phyloP scores from a whole-genome alignment of 1,140 invertebrate species.

The Dufourea novaeangliae region DNA sequence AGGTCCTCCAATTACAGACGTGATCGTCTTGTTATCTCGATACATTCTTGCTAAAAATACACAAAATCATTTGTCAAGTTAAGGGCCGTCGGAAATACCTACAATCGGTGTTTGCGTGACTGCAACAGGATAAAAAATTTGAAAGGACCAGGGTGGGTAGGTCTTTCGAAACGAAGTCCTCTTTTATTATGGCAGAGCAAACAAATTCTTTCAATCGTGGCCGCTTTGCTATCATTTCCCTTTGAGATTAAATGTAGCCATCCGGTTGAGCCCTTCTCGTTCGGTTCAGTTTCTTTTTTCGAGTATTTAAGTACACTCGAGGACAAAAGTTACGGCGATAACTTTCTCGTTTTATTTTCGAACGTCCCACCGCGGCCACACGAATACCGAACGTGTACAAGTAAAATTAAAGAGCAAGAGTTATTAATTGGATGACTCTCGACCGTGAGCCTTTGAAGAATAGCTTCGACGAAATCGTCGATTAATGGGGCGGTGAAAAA shows the following conservation, averaged over 20 bases:
- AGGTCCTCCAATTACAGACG: constrained; percentile 11
- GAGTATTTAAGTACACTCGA: constrained; percentile 46
- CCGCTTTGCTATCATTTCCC: constrained; percentile 51
- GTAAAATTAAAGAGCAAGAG: too few species aligned
- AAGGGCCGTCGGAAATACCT: neutral
- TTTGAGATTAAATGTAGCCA: constrained; percentile 54
- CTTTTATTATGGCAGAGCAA: constrained; percentile 52
- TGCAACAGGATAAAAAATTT: constrained; percentile 7
- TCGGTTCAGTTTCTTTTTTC: constrained; percentile 47
- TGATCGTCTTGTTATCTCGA: constrained; percentile 18
- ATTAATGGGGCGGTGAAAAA: neutral
- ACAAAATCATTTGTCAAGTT: constrained; percentile 12
- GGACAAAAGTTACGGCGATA: neutral
- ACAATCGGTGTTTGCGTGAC: constrained; percentile 27
- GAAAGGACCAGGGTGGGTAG: neutral
- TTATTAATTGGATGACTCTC: neutral
- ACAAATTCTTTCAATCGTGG: constrained; percentile 53
- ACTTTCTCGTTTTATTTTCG: neutral
- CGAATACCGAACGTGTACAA: too few species aligned
- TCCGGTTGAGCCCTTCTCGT: constrained; percentile 29
- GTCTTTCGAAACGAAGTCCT: constrained; percentile 48
- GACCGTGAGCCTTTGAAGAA: neutral
- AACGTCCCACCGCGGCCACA: neutral
- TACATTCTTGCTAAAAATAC: neutral
- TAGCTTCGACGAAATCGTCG: neutral